Evolutionary conservation across 2,113 vertebrate genomes (phyloP), one percentile per base, ranked within the genome.

Genomic region (Melanostigma gelatinosum): DNA sequence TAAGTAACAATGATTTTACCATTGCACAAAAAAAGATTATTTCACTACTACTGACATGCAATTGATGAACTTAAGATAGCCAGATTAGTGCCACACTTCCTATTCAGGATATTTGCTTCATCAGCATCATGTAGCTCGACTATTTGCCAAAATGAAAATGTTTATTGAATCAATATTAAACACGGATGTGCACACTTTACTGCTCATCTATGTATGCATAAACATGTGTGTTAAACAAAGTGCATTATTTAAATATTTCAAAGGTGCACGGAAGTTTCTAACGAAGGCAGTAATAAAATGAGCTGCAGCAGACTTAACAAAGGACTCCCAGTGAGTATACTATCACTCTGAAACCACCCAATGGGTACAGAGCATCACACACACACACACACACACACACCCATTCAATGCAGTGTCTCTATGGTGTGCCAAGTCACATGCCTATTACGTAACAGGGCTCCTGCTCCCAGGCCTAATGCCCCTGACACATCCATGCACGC

Each of bases 361-460:
- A 92, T 92, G 93, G 80, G 80, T 77, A 75, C 87, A 82, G 87
- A 88, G 88, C 77, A 36, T 88, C 72, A 78, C 89, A 73, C 82
- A 67, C 70, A 73, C 72, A 78, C 89, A 73, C 82, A 73, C 82
- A 67, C 70, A 73, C 89, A 76, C 91, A 85, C 87, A 80, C 83
- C 67, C 91, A 90, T 85, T 90, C 89, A 91, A 88, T 86, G 92
- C 90, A 87, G 88, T 82, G 84, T 93, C 86, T 90, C 86, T 72
- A 72, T 84, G 88, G 83, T 86, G 88, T 88, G 87, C 88, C 90
- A 90, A 83, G 91, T 94, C 93, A 95, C 94, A 94, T 94, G 93
- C 87, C 88, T 90, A 84, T 96, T 95, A 94, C 93, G 94, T 95
- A 95, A 96, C 87, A 88, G 60, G 70, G 77, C 89, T 92, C 89